Evolutionary conservation across 2,888 invertebrate genomes (phyloP).

Genomic region (Pycnomerus fuliginosus): DNA sequence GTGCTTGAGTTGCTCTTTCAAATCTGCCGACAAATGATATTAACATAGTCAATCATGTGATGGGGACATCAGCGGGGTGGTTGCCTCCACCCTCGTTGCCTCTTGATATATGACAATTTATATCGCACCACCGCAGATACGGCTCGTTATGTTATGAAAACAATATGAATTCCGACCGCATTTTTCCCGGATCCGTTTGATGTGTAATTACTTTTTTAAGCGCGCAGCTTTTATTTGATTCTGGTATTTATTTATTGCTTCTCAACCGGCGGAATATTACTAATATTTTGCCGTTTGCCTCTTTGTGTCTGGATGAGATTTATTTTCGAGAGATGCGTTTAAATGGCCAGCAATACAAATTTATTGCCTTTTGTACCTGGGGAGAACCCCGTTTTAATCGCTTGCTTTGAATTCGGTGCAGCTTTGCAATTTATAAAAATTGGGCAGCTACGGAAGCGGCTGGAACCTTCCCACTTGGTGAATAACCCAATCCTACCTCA

Average conservation of each 20-base stretch:
- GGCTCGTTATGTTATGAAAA: constrained; percentile 52
- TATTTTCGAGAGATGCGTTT: no score
- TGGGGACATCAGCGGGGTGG: constrained; percentile 33
- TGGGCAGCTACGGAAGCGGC: no score
- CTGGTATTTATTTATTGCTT: constrained; percentile 47
- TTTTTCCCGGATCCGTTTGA: constrained; percentile 53
- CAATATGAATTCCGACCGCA: constrained; percentile 55
- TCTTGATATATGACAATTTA: constrained; percentile 47
- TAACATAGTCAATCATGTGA: constrained; percentile 53
- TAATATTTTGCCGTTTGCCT: constrained; percentile 21
- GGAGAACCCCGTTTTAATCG: no score
- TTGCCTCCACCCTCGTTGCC: constrained; percentile 34
- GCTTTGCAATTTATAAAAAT: no score
- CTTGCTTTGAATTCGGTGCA: no score
- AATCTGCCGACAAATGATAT: constrained; percentile 48
- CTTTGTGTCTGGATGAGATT: no score
- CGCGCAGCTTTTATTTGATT: constrained; percentile 46
- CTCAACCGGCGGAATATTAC: constrained; percentile 30
- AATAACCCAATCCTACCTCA: no score
- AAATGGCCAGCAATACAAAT: no score
- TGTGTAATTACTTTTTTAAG: constrained; percentile 54
- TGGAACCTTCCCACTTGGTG: no score
- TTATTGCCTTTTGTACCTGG: no score
- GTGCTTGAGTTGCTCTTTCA: constrained; percentile 44
- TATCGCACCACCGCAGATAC: constrained; percentile 42